A percentile compares a stretch with the other conserved stretches of the same genome.
These are phyloP conservation scores for Drosophila siamana DNA, from an alignment of 2,888 invertebrate genomes.

Conservation along the genomic window DNA sequence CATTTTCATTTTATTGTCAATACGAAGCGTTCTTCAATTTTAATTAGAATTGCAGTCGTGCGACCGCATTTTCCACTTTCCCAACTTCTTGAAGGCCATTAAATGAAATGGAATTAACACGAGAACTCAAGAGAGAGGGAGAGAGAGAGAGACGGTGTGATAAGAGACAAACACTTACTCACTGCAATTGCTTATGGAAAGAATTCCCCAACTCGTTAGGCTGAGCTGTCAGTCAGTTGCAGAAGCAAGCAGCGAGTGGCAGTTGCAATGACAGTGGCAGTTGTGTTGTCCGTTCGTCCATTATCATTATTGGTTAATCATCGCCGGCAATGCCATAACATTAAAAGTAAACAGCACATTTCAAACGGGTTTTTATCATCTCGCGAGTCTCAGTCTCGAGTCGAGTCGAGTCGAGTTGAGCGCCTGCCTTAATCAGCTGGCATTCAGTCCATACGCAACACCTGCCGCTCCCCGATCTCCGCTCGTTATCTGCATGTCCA, in stretches of 20 bases:
- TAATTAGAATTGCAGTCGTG: constrained; percentile 65
- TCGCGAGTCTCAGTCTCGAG: too few species aligned
- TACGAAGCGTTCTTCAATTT: constrained; percentile 56
- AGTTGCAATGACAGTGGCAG: constrained; percentile 19
- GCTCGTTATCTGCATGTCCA: constrained; percentile 38
- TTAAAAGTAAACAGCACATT: constrained; percentile 70
- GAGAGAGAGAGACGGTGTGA: not conserved
- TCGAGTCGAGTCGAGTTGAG: not conserved
- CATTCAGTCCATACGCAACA: constrained; percentile 8
- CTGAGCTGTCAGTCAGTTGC: constrained; percentile 47
- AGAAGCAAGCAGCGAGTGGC: too few species aligned
- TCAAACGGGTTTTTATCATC: constrained; percentile 56
- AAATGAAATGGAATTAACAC: constrained; percentile 33
- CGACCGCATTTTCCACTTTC: constrained; percentile 49
- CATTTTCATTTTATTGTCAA: constrained; percentile 46
- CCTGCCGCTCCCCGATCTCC: not conserved
- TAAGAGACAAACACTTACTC: constrained; percentile 27
- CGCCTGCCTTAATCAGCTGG: constrained; percentile 57
- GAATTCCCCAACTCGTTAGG: constrained; percentile 53
- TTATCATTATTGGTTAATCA: constrained; percentile 76
- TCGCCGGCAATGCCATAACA: constrained; percentile 61
- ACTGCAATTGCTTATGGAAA: constrained; percentile 55
- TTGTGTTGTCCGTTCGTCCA: constrained; percentile 39
- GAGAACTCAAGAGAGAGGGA: not conserved
- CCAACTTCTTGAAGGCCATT: constrained; percentile 45